Conservation (phyloP, 2,113 vertebrate species). For the Synodontis membranacea region DNA sequence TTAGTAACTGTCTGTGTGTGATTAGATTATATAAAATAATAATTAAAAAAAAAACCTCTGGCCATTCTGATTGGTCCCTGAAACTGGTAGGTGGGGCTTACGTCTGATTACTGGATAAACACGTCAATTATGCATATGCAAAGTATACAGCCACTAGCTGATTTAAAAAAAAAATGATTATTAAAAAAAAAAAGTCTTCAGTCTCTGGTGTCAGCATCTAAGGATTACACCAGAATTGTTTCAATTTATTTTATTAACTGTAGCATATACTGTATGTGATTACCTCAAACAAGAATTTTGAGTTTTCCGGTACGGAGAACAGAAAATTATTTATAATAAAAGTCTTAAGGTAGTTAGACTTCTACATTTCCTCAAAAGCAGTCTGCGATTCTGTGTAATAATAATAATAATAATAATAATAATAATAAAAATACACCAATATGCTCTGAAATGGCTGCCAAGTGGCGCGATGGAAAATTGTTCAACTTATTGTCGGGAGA, state of each 20-base stretch:
- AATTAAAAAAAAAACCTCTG: not conserved
- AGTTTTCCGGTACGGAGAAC: not conserved
- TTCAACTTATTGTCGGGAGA: not conserved
- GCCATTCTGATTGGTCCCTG: constrained; percentile 23
- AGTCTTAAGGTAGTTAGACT: not conserved
- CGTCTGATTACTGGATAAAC: not conserved
- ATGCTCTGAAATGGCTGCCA: not conserved
- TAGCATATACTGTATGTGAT: not conserved
- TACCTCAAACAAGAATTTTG: constrained; percentile 5
- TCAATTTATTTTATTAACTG: not conserved
- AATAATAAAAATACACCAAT: too few relatives aligned
- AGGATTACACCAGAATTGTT: not conserved
- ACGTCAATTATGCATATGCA: not conserved
- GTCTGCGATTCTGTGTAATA: too few relatives aligned
- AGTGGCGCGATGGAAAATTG: too few relatives aligned
- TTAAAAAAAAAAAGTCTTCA: not conserved
- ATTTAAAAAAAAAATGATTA: too few relatives aligned
- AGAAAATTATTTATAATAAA: not conserved
- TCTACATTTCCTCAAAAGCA: too few relatives aligned
- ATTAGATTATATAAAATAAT: not conserved
- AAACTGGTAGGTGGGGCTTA: not conserved
- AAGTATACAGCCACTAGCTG: not conserved
- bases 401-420: too few relatives aligned
- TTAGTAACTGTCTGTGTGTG: constrained; percentile 59
- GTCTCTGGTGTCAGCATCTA: not conserved